Evolutionary conservation across 2,888 invertebrate genomes (phyloP), one percentile per base, ranked within the genome.

Genomic region (Chloroclysta siterata): DNA sequence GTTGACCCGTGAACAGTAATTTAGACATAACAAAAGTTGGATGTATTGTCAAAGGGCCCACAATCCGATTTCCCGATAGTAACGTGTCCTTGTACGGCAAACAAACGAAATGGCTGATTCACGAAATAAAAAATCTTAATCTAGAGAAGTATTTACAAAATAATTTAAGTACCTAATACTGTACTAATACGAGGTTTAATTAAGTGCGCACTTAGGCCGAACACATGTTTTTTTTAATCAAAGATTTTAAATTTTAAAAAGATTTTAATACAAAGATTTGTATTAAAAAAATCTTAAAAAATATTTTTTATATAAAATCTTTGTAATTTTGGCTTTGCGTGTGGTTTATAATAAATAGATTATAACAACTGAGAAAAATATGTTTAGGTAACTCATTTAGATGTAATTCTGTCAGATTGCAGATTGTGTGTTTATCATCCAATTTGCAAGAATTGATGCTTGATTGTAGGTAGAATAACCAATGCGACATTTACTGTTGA

Each of bases 51-150:
- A 46, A 17, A 0, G 17, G 46, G 46, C 17, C 46, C 8, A 46
- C 46, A 46, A 46, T 46, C 10, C 17, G 17, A 46, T 17, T 17
- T n/a, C 46, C n/a, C 17, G 17, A 17, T 46, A 17, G 46, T 46
- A 22, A 3, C 17, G 10, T 33, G 33, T 50, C 7, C 48, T 48
- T 48, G 33, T 33, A 50, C 14, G 33, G 15, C 33, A 33, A 51
- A 48, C 48, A 48, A 51, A 51, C 33, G 36, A 11, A 33, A 51
- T 51, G 51, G 33, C 50, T n/a, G 33, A 14, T 50, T 50, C n/a
- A 33, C 50, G 14, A 13, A 48, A 14, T 14, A 50, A 50, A 33
- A 44, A 44, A 44, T 8, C 14, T 50, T 33, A 50, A 47, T 10
- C 51, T 36, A 36, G 10, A 10, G 15, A 51, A 51, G 10, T 51